These are phyloP conservation scores for Phocoena sinus DNA, from an alignment of 2,113 vertebrate species.

Conservation along the genomic window DNA sequence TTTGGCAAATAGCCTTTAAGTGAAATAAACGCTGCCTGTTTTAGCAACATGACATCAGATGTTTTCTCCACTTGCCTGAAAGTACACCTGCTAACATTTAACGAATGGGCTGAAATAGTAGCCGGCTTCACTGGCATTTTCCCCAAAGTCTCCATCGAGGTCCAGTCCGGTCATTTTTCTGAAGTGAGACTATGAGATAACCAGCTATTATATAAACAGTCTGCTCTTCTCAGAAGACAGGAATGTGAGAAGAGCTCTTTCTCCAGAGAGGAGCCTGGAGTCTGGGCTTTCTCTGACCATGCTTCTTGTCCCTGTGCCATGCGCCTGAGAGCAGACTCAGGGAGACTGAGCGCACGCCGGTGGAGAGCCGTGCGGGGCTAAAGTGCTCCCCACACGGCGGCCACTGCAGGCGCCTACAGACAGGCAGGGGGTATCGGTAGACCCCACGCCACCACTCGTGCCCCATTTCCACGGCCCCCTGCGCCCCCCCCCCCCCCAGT, in stretches of 20 bases:
- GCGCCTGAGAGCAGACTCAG: fast-evolving
- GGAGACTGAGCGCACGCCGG: fast-evolving
- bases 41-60: neutral
- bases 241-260: neutral
- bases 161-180: neutral
- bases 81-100: neutral
- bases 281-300: neutral
- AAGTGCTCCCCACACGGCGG: fast-evolving
- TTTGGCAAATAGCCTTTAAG: neutral
- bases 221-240: neutral
- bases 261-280: neutral
- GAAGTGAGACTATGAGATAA: neutral
- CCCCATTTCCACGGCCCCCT: fast-evolving
- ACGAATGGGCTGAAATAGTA: neutral
- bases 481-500: fast-evolving
- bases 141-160: neutral
- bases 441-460: fast-evolving
- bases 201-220: neutral
- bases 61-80: neutral
- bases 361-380: fast-evolving
- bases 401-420: too few relatives aligned
- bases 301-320: fast-evolving
- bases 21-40: neutral
- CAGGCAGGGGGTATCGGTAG: neutral
- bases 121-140: neutral